Conservation (phyloP, 2,113 vertebrate genomes). For the Salvelinus alpinus region DNA sequence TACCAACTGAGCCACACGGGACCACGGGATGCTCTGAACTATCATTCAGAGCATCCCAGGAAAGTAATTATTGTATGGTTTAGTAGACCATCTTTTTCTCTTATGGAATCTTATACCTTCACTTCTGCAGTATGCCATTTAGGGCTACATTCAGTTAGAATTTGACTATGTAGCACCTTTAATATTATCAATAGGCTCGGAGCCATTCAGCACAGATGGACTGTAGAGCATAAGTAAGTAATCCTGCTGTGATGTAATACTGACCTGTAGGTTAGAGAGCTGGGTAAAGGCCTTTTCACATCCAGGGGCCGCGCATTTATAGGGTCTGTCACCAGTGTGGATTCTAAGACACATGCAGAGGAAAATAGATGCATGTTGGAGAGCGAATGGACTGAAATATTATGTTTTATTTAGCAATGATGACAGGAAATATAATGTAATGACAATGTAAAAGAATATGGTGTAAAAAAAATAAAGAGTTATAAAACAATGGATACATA, state of each 20-base stretch:
- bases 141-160: no score
- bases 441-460: no score
- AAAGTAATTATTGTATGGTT: neutral
- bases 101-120: no score
- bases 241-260: conserved; percentile 5
- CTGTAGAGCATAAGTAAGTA: conserved; percentile 24
- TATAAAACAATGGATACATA: no score
- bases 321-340: conserved; percentile 80
- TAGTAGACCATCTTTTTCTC: no score
- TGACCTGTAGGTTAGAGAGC: conserved; percentile 79
- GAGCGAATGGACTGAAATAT: neutral
- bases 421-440: neutral
- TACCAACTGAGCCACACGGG: no score
- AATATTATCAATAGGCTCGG: no score
- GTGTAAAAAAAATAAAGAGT: no score
- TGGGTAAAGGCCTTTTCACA: conserved; percentile 83
- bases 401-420: neutral
- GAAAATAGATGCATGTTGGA: neutral
- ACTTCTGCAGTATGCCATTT: no score
- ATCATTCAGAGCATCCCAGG: neutral
- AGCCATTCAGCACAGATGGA: conserved; percentile 52
- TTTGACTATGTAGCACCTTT: no score
- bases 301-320: conserved; percentile 80
- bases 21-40: no score
- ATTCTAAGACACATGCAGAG: conserved; percentile 61